Evolutionary conservation across 2,888 invertebrate species (phyloP).

Genomic region (Epicampocera succincta): DNA sequence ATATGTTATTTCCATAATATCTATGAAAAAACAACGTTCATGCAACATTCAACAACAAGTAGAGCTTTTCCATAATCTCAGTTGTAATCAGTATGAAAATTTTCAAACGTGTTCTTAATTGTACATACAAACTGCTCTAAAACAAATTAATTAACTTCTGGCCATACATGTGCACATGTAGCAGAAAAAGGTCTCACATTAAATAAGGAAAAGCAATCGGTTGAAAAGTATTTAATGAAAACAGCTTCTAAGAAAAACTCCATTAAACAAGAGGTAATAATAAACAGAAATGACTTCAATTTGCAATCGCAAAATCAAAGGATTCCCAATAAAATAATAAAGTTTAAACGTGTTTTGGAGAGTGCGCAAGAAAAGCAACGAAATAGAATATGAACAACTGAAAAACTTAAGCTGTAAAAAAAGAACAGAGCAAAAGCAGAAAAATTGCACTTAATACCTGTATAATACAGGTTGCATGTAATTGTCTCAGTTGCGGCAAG

Average conservation of each 20-base stretch:
- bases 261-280: neutral
- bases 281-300: constrained; percentile 48
- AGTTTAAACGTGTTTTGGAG: constrained; percentile 5
- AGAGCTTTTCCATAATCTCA: constrained; percentile 9
- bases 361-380: neutral
- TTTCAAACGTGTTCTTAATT: constrained; percentile 28
- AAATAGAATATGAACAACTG: neutral
- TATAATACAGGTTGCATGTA: constrained; percentile 46
- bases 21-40: neutral
- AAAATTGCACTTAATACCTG: constrained; percentile 9
- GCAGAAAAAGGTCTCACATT: constrained; percentile 5
- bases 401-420: neutral
- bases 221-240: constrained; percentile 14
- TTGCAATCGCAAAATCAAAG: constrained; percentile 56
- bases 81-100: neutral
- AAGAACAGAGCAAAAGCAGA: neutral
- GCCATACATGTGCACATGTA: neutral
- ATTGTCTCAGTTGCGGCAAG: constrained; percentile 43
- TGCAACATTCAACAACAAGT: constrained; percentile 5
- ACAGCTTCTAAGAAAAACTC: constrained; percentile 18
- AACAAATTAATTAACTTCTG: constrained; percentile 44
- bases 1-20: constrained; percentile 23
- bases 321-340: constrained; percentile 40
- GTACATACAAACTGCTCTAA: constrained; percentile 2
- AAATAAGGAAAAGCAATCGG: neutral